Evolutionary conservation across 2,797 vertebrate genomes (phyloP).

Genomic region (Yasuhikotakia modesta): DNA sequence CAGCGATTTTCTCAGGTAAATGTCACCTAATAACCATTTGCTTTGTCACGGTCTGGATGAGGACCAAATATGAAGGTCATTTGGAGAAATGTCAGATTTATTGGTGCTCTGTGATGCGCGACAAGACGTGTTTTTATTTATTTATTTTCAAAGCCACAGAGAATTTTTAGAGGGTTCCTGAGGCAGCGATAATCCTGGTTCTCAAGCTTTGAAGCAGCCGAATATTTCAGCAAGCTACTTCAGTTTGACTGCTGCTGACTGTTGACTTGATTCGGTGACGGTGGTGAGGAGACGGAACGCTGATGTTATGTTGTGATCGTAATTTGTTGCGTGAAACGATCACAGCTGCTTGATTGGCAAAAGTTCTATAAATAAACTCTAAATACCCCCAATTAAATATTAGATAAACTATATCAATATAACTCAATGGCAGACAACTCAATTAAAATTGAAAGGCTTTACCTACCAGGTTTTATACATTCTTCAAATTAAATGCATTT

Average conservation of each 20-base stretch:
- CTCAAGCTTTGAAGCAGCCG: slow-evolving; percentile 7
- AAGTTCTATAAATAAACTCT: no score
- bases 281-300: background rate
- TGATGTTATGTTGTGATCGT: background rate
- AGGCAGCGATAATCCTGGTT: slow-evolving; percentile 14
- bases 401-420: no score
- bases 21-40: slow-evolving; percentile 42
- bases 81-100: slow-evolving; percentile 48
- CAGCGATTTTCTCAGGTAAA: slow-evolving; percentile 33
- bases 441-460: no score
- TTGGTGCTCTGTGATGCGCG: slow-evolving; percentile 11
- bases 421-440: no score
- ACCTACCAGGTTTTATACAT: no score
- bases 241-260: slow-evolving; percentile 2
- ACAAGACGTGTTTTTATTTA: background rate
- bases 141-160: slow-evolving; percentile 16
- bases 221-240: slow-evolving; percentile 14
- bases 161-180: slow-evolving; percentile 10
- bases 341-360: no score
- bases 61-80: slow-evolving; percentile 43
- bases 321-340: no score
- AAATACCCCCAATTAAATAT: no score
- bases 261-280: background rate
- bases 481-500: no score
- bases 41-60: slow-evolving; percentile 24